A percentile compares a stretch with the other conserved stretches of the same genome.
phyloP scores from a whole-genome alignment of 2,113 vertebrate genomes.

The Emydura subglobosa region DNA sequence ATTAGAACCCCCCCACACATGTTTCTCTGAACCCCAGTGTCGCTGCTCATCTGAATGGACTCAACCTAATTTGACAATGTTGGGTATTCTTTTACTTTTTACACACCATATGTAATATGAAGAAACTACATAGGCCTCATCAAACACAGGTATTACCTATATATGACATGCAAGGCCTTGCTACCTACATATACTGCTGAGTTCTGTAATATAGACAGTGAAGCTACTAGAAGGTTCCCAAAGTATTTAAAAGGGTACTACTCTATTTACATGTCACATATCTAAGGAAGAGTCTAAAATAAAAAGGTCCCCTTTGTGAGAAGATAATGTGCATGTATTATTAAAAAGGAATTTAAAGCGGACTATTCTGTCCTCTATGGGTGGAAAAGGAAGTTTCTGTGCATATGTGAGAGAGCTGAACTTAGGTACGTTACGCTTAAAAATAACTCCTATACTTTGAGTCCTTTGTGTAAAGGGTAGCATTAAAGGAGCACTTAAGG shows the following conservation, averaged over 20 bases:
- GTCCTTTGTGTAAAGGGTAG: not conserved
- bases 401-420: not conserved
- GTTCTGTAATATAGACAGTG: not conserved
- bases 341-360: not conserved
- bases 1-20: no score
- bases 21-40: not conserved
- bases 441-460: not conserved
- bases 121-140: not conserved
- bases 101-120: not conserved
- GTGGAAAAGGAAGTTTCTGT: not conserved
- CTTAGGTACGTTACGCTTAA: not conserved
- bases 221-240: not conserved
- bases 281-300: not conserved
- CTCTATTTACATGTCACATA: not conserved
- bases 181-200: not conserved
- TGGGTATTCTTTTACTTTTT: not conserved
- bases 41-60: not conserved
- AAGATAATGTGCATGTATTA: not conserved
- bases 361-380: not conserved
- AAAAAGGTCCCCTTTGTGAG: not conserved
- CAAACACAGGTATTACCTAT: no score
- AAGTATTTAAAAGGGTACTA: not conserved
- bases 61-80: not conserved
- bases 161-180: not conserved
- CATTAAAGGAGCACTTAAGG: not conserved